These are phyloP conservation scores for Aradophagus sp. DNA, from an alignment of 1,140 invertebrate species.

Conservation along the genomic window DNA sequence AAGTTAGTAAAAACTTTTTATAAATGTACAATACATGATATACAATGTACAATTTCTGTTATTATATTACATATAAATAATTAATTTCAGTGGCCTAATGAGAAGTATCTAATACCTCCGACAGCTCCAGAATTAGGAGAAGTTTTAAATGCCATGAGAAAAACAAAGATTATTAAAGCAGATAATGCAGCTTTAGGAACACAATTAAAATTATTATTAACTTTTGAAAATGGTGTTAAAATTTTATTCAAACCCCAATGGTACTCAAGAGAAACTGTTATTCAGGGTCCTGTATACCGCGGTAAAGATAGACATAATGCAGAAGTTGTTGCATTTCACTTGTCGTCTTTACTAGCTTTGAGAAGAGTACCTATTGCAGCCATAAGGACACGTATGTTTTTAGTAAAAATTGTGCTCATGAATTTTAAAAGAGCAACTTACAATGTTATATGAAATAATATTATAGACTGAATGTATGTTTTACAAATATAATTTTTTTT, in stretches of 20 bases:
- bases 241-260: constrained; percentile 94
- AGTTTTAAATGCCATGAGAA: constrained; percentile 82
- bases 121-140: constrained; percentile 80
- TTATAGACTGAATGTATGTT: no score
- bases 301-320: constrained; percentile 94
- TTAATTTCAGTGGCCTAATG: constrained; percentile 80
- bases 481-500: no score
- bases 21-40: no score
- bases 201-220: constrained; percentile 90
- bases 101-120: constrained; percentile 80
- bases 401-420: no score
- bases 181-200: constrained; percentile 88
- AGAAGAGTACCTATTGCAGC: constrained; percentile 86
- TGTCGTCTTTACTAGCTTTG: constrained; percentile 86
- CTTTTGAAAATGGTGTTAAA: constrained; percentile 85
- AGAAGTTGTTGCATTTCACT: constrained; percentile 96
- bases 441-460: no score
- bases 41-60: no score
- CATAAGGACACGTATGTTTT: constrained; percentile 78
- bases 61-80: background rate
- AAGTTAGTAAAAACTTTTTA: no score
- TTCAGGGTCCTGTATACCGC: constrained; percentile 87
- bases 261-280: constrained; percentile 84
- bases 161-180: constrained; percentile 81
- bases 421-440: no score